Evolutionary conservation across 2,113 vertebrate genomes (phyloP).

Genomic region (Tor tambroides): DNA sequence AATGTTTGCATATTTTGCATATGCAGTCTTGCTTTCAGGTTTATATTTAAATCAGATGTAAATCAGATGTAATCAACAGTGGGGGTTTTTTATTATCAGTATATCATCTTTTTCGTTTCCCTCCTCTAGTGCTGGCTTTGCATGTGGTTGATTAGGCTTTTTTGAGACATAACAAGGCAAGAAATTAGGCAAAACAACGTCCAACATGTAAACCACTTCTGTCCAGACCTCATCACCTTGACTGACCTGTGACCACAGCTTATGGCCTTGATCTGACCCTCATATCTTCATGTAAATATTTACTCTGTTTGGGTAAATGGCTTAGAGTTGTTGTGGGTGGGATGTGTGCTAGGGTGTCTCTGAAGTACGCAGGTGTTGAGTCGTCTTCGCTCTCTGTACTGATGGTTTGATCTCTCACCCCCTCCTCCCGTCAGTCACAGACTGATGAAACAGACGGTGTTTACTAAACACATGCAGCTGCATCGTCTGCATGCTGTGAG

Average conservation of each 20-base stretch:
- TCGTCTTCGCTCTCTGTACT: constrained; percentile 41
- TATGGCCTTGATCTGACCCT: constrained; percentile 23
- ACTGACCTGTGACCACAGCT: constrained; percentile 5
- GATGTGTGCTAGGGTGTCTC: constrained; percentile 27
- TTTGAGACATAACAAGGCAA: constrained; percentile 13
- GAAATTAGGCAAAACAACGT: constrained; percentile 17
- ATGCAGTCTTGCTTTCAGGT: neutral
- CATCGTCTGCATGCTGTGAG: constrained; percentile 53
- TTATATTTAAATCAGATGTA: neutral
- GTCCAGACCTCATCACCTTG: constrained; percentile 14
- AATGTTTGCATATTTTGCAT: neutral
- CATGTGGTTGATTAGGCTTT: neutral
- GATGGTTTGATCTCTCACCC: constrained; percentile 54
- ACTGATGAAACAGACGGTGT: constrained; percentile 63
- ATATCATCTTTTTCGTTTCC: neutral
- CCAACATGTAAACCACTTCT: neutral
- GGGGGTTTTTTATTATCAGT: neutral
- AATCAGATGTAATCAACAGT: neutral
- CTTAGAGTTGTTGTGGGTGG: constrained; percentile 41
- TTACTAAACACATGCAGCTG: constrained; percentile 78
- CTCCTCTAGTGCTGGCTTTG: neutral
- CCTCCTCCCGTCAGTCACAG: constrained; percentile 49
- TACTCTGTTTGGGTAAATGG: constrained; percentile 51
- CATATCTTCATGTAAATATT: constrained; percentile 62
- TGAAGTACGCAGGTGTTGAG: constrained; percentile 47